These are phyloP conservation scores for Callocephalon fimbriatum DNA, from an alignment of 2,113 vertebrate genomes.

Conservation along the genomic window DNA sequence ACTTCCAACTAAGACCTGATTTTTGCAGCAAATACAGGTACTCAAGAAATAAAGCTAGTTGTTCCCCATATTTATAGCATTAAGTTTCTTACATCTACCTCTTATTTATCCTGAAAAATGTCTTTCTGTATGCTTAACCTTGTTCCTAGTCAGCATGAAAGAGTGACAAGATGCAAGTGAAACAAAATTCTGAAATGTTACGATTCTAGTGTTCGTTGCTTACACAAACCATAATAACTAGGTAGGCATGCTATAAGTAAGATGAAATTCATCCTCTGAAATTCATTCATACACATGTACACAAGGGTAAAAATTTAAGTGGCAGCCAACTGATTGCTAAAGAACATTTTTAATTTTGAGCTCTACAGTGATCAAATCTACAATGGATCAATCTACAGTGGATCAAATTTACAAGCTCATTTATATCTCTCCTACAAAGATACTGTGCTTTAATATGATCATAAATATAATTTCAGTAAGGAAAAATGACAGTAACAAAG, in stretches of 20 bases:
- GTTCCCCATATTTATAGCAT: not conserved
- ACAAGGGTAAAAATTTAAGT: not conserved
- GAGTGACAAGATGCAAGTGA: not conserved
- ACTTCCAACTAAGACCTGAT: not conserved
- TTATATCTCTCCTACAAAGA: not conserved
- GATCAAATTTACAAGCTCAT: not conserved
- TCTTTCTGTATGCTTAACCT: not conserved
- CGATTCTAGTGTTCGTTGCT: not conserved
- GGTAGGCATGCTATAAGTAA: not conserved
- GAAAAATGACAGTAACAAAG: not conserved
- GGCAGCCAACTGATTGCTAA: not conserved
- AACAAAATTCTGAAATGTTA: not conserved
- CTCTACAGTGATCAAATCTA: not conserved
- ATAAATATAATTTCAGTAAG: not conserved
- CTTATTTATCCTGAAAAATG: not conserved
- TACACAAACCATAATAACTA: not conserved
- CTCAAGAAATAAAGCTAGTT: not conserved
- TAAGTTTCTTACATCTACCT: not conserved
- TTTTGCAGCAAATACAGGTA: not conserved
- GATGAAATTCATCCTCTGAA: not conserved
- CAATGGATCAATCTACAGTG: too few species aligned
- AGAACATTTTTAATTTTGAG: not conserved
- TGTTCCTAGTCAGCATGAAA: not conserved
- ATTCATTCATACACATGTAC: not conserved
- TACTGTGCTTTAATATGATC: not conserved